phyloP scores from a whole-genome alignment of 2,113 vertebrate genomes.

The Casuarius casuarius region DNA sequence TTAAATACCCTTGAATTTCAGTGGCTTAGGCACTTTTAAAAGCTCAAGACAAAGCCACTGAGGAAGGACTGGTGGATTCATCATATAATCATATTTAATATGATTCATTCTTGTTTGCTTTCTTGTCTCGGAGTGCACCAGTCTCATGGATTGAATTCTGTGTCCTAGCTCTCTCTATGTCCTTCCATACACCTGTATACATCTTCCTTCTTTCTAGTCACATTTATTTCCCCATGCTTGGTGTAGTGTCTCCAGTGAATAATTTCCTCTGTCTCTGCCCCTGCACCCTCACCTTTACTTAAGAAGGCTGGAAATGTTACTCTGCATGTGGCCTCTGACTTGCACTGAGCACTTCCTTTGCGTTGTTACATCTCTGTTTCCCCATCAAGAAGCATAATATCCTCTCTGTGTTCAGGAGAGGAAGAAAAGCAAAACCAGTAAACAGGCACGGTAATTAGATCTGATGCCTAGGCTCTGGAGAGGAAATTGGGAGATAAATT shows the following conservation, averaged over 20 bases:
- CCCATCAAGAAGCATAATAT: background rate
- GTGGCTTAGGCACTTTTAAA: slow-evolving; percentile 13
- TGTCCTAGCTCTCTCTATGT: background rate
- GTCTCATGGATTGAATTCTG: background rate
- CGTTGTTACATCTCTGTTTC: slow-evolving; percentile 19
- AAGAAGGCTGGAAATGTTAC: background rate
- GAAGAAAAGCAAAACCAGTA: slow-evolving; percentile 46
- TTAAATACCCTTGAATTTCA: slow-evolving; percentile 2
- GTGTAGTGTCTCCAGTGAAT: background rate
- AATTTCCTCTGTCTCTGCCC: background rate
- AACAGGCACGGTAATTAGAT: slow-evolving; percentile 61
- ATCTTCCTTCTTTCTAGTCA: background rate
- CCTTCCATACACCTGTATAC: background rate
- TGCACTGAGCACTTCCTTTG: background rate
- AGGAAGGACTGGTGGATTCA: background rate
- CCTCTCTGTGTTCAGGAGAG: background rate
- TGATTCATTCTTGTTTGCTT: slow-evolving; percentile 1
- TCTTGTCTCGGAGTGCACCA: background rate
- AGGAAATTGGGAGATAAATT: slow-evolving; percentile 88
- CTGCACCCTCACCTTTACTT: background rate
- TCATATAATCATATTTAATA: background rate
- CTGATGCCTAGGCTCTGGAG: slow-evolving; percentile 49
- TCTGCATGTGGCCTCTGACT: background rate
- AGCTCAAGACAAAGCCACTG: background rate
- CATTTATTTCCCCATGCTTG: background rate